Evolutionary conservation across 2,113 vertebrate genomes (phyloP), one percentile per base, ranked within the genome.

Genomic region (Todiramphus chloris): DNA sequence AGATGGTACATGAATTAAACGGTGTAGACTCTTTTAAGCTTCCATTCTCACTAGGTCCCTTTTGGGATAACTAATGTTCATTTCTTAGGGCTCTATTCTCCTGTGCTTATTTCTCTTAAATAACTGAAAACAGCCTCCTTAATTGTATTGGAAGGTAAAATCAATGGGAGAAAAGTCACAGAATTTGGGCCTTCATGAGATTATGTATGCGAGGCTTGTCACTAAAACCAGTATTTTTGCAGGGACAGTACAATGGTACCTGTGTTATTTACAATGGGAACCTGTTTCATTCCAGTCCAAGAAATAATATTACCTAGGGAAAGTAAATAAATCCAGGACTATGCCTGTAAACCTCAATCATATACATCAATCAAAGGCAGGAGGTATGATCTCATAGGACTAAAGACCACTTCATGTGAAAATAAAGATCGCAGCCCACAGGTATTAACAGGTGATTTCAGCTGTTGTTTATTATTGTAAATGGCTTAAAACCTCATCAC

Each of bases 1-100:
- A 97, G 96, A 97, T 96, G 92, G 91, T 66, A 48, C 77, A 87
- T 75, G 95, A 96, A 96, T 95, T 95, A 96, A 92, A 93, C 63
- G 62, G 67, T 46, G 48, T 53, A 93, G 91, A 91, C 70, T 67
- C 78, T 95, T 94, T 94, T 85, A 89, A 94, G 89, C 92, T 90
- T 89, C 73, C 82, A 79, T 90, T 96, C 91, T 90, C 66, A 55
- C 82, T 78, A 80, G 89, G 56, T 92, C 85, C 83, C 89, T 95
- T 97, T 87, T 78, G 90, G 95, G 89, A 96, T 94, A 96, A 93
- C 43, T 94, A 78, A 83, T 93, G 92, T 87, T 96, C 59, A 92
- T 96, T 96, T 95, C 93, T 94, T 50, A 96, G 81, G 87, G 83
- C 83, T 94, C 62, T 83, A 50, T 95, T 92, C 74, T 94, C 67